phyloP scores from a whole-genome alignment of 1,140 invertebrate species.

The Sitobion miscanthi region DNA sequence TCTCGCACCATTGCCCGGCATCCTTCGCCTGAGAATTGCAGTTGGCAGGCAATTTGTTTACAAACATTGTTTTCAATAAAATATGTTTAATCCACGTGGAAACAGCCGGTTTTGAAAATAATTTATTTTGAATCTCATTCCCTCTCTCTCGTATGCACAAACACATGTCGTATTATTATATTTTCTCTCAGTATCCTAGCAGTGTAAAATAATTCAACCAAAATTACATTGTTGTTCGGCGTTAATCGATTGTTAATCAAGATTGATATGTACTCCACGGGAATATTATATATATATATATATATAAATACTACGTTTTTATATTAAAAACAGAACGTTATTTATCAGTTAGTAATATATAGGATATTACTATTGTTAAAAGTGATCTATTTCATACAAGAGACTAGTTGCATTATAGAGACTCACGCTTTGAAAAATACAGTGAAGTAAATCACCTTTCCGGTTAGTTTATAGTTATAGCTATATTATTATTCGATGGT shows the following conservation, averaged over 20 bases:
- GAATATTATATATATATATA: too few relatives aligned
- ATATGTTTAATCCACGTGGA: not conserved
- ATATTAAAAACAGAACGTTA: not conserved
- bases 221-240: not conserved
- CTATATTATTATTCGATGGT: too few relatives aligned
- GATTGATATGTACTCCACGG: not conserved
- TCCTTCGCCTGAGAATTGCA: not conserved
- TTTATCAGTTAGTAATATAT: not conserved
- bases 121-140: slow-evolving; percentile 8
- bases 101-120: not conserved
- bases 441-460: not conserved
- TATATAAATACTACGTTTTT: not conserved
- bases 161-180: not conserved
- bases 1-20: not conserved
- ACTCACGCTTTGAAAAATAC: not conserved
- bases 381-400: not conserved
- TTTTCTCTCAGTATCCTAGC: not conserved
- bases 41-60: not conserved
- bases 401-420: not conserved
- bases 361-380: not conserved
- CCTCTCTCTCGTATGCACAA: not conserved
- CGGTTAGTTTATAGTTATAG: too few relatives aligned
- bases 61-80: slow-evolving; percentile 13
- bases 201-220: slow-evolving; percentile 17
- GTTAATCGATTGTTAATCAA: slow-evolving; percentile 9